A percentile compares a stretch with the other conserved stretches of the same genome.
These are phyloP conservation scores for Gracilinanus agilis DNA, from an alignment of 2,113 vertebrate species.

Conservation along the genomic window DNA sequence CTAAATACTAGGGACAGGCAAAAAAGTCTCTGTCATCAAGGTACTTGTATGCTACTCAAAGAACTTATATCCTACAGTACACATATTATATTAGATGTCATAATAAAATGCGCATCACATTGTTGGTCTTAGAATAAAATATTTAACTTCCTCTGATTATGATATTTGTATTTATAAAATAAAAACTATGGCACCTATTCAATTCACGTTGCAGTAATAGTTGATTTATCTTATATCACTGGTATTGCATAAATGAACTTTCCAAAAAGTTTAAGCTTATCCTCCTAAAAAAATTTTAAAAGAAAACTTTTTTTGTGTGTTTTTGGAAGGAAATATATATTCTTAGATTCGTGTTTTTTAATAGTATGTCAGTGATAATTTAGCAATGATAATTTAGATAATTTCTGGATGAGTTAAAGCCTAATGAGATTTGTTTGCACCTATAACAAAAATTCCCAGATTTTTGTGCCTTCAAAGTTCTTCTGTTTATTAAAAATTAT, in stretches of 20 bases:
- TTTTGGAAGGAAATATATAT: not conserved
- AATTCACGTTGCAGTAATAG: not conserved
- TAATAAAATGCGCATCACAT: not conserved
- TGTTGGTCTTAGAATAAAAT: not conserved
- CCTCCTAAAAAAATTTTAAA: not conserved
- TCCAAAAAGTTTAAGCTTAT: not conserved
- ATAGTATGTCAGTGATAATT: not conserved
- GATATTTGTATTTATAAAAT: not conserved
- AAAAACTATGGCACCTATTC: not conserved
- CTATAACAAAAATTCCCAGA: not conserved
- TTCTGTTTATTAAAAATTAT: not conserved
- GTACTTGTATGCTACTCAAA: not conserved
- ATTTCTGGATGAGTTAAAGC: not conserved
- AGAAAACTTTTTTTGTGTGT: not conserved
- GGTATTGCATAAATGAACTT: not conserved
- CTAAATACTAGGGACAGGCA: not conserved
- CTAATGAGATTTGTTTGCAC: not conserved
- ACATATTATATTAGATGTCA: not conserved
- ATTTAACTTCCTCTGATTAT: not conserved
- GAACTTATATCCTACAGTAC: not conserved
- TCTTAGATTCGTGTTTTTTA: not conserved
- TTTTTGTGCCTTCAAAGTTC: not conserved
- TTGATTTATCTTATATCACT: not conserved
- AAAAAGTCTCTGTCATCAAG: not conserved
- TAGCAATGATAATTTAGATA: no score